Percentiles rank a stretch among this genome's conserved stretches.
Conservation (phyloP, 2,113 vertebrate species). For the Mormyrus iriodes region DNA sequence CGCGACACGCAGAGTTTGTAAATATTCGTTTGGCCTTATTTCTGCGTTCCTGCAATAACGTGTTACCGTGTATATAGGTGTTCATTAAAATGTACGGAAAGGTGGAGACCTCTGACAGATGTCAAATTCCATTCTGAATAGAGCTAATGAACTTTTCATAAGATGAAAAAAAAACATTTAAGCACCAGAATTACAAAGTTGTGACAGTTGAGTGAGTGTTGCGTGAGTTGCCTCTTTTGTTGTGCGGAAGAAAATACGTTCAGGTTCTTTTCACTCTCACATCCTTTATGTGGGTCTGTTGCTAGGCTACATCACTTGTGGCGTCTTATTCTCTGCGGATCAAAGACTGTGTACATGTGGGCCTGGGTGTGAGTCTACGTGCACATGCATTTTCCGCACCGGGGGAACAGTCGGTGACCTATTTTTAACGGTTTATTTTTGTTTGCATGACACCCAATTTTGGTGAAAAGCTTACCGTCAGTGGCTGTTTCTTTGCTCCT, state of each 20-base stretch:
- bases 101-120: conserved; percentile 32
- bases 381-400: background rate
- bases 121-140: conserved; percentile 52
- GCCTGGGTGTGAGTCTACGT: background rate
- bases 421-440: conserved; percentile 21
- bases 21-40: conserved; percentile 41
- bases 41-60: conserved; percentile 55
- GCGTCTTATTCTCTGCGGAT: background rate
- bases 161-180: background rate
- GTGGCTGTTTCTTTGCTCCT: background rate
- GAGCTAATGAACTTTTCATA: conserved; percentile 3
- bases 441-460: background rate
- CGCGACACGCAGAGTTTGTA: conserved; percentile 29
- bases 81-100: conserved; percentile 33
- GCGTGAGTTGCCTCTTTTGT: background rate
- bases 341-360: background rate
- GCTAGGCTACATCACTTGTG: background rate
- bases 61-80: conserved; percentile 36
- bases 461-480: background rate
- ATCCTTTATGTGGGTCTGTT: background rate
- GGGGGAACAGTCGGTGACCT: conserved; percentile 16
- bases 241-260: background rate
- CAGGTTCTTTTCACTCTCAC: background rate
- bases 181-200: background rate
- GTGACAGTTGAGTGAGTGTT: background rate